Base-by-base conservation (phyloP, 64 coral and sea anemone genomes). In the Anthopleura sola region DNA sequence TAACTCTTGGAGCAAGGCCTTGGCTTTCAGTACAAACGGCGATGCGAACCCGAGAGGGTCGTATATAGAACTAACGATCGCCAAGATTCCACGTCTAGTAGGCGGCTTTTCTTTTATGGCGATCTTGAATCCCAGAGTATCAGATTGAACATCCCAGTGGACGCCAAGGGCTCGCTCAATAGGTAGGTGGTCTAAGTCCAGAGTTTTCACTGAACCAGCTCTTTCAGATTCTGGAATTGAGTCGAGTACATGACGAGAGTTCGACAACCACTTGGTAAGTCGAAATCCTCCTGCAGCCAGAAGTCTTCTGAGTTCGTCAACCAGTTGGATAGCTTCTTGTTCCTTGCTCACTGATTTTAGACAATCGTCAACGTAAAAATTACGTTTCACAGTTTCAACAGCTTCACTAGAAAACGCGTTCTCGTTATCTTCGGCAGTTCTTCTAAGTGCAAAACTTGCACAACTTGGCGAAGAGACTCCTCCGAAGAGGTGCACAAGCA, bases 401-500 rank as follows among this genome's bases (percentile, higher is more conserved):
- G 79, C 74, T 75, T 90, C 88, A 3, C 48, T 85, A 49, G 54
- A 68, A 50, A 83, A 83, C 20, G 23, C 29, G 3, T 18, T 34
- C 20, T 26, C 49, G 31, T 54, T 51, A 24, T 83, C 89, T 31
- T 91, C 11, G 3, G 86, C 86, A 21, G 89, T 85, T 51, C 58
- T 91, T 34, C 91, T 91, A 0, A 91, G 75, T 48, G 15, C 31
- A 60, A 75, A 91, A 36, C 78, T 95, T 6, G 89, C 86, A 55
- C 87, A 84, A 32, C 87, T 86, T 3, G 90, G 90, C 24, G 94
- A 97, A 23, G 85, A 83, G 8, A 69, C 75, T 0, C 48, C 90
- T 33, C 87, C 94, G 76, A 95, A 95, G 29, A 88, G 83, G 17
- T 91, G 93, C 74, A 51, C 83, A 1, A 34, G n/a, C 93, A 95